Base-by-base conservation (phyloP, 1,140 invertebrate species). In the Magallana ariakensis region DNA sequence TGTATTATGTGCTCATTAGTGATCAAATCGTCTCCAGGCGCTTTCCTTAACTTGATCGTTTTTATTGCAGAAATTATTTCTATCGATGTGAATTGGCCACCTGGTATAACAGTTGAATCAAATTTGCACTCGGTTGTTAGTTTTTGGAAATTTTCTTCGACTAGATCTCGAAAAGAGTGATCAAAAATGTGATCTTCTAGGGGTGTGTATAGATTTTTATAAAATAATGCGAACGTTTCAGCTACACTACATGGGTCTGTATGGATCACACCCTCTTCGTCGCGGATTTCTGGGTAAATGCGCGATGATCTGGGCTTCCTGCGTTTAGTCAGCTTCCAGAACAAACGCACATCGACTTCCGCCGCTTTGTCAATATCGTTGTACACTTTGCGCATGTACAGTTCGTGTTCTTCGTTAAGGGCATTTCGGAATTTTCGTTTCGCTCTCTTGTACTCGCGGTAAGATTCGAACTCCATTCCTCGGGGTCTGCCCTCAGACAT, bases 361-460 rank as follows among this genome's bases (percentile, higher is more conserved):
- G 84, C 62, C 1, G 84, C 66, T 10, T 85, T n/a, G 56, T 85
- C 53, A 6, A 80, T 55, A 19, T 85, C 84, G 1, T 57, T 22
- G 55, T 56, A 85, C n/a, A 53, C n/a, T 54, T 75, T 57, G 19
- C 9, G 6, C 8, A 80, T n/a, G 54, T 53, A 85, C 53, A n/a
- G 3, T 54, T 85, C 58, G n/a, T 16, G 9, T 15, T 16, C 62
- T 6, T 54, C 8, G 10, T 80, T 2, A 5, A 70, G 70, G 16
- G 54, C 22, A n/a, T 56, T 75, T 55, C 84, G 15, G 22, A 85
- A 85, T 11, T 85, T 16, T 22, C 57, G 1, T 80, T 85, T 85
- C 10, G 84, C 66, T 57, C 54, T n/a, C n/a, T n/a, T n/a, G n/a
- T n/a, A n/a, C n/a, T n/a, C n/a, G n/a, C n/a, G n/a, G n/a, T n/a